A percentile compares a stretch with the other conserved stretches of the same genome.
Conservation (phyloP, 2,888 invertebrate genomes). For the Boloria euphrosyne region DNA sequence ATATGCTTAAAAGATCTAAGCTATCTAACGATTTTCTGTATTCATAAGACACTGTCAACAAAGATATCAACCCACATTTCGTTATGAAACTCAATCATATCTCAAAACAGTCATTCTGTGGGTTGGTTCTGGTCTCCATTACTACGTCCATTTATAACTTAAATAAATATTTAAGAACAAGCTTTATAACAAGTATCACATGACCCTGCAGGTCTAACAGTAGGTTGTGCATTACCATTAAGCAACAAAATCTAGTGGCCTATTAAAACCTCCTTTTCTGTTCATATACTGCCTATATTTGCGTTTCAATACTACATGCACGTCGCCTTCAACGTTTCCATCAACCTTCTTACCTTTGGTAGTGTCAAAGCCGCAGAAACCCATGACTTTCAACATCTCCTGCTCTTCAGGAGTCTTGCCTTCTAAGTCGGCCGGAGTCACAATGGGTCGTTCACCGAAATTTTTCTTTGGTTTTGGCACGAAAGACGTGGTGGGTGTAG, state of each 20-base stretch:
- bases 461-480: slow-evolving; percentile 65
- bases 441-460: slow-evolving; percentile 83
- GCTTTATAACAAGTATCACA: slow-evolving; percentile 45
- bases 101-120: too few species aligned
- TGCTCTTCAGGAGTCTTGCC: slow-evolving; percentile 95
- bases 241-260: slow-evolving; percentile 98
- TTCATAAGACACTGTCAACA: too few species aligned
- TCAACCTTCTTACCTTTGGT: slow-evolving; percentile 98
- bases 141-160: too few species aligned
- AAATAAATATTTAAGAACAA: slow-evolving; percentile 39
- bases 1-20: too few species aligned
- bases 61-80: too few species aligned
- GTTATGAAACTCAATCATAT: too few species aligned
- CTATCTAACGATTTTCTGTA: too few species aligned
- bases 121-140: too few species aligned
- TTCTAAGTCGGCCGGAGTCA: slow-evolving; percentile 92
- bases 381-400: slow-evolving; percentile 98
- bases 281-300: slow-evolving; percentile 99
- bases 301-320: slow-evolving; percentile 97
- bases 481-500: slow-evolving; percentile 67
- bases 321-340: slow-evolving; percentile 96
- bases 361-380: slow-evolving; percentile 96
- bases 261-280: slow-evolving; percentile 98
- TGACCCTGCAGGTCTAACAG: slow-evolving; percentile 47
- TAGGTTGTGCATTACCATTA: slow-evolving; percentile 63